A percentile compares a stretch with the other conserved stretches of the same genome.
Conservation (phyloP, 2,888 invertebrate genomes). For the Drosophila rubida region DNA sequence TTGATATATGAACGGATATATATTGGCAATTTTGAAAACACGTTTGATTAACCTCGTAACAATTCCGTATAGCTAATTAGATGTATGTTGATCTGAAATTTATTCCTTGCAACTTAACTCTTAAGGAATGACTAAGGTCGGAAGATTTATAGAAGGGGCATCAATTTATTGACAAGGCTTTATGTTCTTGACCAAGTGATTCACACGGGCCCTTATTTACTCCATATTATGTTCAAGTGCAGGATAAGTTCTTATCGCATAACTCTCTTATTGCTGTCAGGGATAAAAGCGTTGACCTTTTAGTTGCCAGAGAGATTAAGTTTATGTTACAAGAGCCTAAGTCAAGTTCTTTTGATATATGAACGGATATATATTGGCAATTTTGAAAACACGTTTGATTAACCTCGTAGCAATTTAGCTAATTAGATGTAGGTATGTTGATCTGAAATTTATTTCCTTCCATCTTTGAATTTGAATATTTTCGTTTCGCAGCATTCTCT, state of each 20-base stretch:
- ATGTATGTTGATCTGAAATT: not conserved
- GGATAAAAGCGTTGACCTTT: not conserved
- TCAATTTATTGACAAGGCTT: conserved; percentile 5
- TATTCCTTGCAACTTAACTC: not conserved
- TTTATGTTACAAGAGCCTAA: not conserved
- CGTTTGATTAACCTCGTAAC: not conserved
- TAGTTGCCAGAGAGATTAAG: not conserved
- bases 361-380: not conserved
- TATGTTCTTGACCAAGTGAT: conserved; percentile 4
- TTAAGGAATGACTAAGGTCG: not conserved
- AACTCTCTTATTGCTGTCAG: not conserved
- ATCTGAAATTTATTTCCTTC: not conserved
- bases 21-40: conserved; percentile 17
- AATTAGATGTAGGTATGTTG: not conserved
- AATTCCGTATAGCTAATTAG: not conserved
- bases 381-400: conserved; percentile 16
- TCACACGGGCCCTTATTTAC: not conserved
- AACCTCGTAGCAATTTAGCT: not conserved
- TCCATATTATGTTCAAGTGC: conserved; percentile 4
- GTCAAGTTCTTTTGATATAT: not conserved
- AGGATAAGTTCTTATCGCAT: conserved; percentile 23
- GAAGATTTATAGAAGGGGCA: conserved; percentile 28
- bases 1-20: not conserved
- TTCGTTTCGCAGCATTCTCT: not conserved
- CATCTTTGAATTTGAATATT: not conserved